A percentile compares a stretch with the other conserved stretches of the same genome.
Evolutionary conservation across 2,113 vertebrate species (phyloP).

Genomic region (Sisor rabdophorus): DNA sequence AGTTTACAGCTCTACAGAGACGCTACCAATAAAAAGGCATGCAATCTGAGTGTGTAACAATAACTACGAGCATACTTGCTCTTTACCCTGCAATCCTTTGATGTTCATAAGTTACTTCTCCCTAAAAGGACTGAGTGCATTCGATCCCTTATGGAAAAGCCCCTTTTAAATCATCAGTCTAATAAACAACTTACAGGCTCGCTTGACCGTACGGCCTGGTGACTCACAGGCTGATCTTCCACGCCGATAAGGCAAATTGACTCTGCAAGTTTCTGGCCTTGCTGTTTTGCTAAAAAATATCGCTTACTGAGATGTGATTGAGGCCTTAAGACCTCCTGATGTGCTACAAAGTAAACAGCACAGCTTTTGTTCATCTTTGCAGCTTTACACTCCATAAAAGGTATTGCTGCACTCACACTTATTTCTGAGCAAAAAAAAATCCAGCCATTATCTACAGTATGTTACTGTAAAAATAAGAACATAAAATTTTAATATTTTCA

Average conservation of each 20-base stretch:
- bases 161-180: constrained; percentile 34
- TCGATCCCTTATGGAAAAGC: constrained; percentile 31
- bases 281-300: constrained; percentile 5
- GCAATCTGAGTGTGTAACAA: constrained; percentile 17
- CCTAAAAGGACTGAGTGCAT: constrained; percentile 45
- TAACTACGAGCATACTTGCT: constrained; percentile 30
- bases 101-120: constrained; percentile 44
- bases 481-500: background rate
- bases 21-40: background rate
- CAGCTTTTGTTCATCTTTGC: constrained; percentile 35
- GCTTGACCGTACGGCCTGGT: constrained; percentile 32
- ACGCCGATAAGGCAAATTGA: constrained; percentile 27
- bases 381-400: constrained; percentile 48
- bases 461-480: background rate
- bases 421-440: background rate
- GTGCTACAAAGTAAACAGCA: constrained; percentile 48
- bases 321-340: constrained; percentile 38
- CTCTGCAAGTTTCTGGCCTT: constrained; percentile 16
- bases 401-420: constrained; percentile 27
- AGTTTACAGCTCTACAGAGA: background rate
- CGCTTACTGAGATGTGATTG: constrained; percentile 27
- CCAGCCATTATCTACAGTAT: background rate
- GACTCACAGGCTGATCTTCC: constrained; percentile 36
- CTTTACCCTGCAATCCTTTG: constrained; percentile 29
- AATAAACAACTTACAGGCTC: constrained; percentile 44